phyloP scores from a whole-genome alignment of 1,140 invertebrate species.

The Scaptomyza montana region DNA sequence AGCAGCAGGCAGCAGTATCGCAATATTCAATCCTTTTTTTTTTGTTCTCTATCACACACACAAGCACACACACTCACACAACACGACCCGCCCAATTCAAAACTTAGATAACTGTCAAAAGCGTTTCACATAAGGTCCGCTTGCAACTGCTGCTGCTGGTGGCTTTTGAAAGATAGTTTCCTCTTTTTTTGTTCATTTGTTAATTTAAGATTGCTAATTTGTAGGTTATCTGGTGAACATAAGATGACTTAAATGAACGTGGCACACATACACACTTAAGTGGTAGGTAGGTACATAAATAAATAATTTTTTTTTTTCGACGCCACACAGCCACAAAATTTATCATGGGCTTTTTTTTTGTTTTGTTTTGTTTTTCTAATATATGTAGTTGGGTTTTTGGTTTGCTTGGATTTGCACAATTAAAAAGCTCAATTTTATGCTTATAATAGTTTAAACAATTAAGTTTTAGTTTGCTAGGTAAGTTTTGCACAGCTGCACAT shows the following conservation, averaged over 20 bases:
- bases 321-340: constrained; percentile 25
- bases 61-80: background rate
- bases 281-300: constrained; percentile 17
- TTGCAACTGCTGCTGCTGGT: constrained; percentile 9
- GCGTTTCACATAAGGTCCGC: background rate
- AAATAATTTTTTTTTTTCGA: constrained; percentile 28
- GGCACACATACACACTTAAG: constrained; percentile 18
- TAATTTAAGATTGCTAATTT: constrained; percentile 18
- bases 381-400: constrained; percentile 14
- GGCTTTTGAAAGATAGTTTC: constrained; percentile 24
- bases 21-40: background rate
- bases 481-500: constrained; percentile 53
- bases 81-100: background rate
- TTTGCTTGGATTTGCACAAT: constrained; percentile 62
- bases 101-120: background rate
- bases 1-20: constrained; percentile 28
- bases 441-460: constrained; percentile 69
- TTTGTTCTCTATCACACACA: background rate
- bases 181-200: background rate
- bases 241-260: constrained; percentile 8
- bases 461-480: constrained; percentile 61
- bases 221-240: constrained; percentile 18
- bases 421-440: constrained; percentile 76
- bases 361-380: constrained; percentile 32
- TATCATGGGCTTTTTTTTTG: constrained; percentile 17